Conservation (phyloP, 2,113 vertebrate species). For the Nesogale talazaci region DNA sequence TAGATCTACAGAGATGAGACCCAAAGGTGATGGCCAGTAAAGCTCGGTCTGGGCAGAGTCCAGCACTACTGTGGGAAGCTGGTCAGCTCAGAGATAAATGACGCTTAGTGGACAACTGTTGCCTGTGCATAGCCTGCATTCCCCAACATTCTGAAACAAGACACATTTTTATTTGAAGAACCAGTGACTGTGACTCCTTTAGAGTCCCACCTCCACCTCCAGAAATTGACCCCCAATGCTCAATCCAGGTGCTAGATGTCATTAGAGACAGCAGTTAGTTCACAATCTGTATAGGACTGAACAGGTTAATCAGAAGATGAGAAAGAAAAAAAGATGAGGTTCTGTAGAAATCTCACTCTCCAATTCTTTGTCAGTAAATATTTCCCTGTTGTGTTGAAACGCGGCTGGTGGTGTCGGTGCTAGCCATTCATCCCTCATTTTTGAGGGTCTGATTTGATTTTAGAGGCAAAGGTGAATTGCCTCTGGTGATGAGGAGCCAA, state of each 20-base stretch:
- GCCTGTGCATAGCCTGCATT: neutral
- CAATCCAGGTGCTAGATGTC: neutral
- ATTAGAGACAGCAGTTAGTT: neutral
- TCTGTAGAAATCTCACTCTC: neutral
- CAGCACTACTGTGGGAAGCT: neutral
- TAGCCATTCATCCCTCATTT: neutral
- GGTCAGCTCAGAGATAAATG: neutral
- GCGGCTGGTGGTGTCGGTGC: neutral
- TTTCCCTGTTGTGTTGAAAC: neutral
- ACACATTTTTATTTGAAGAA: neutral
- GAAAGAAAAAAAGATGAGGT: neutral
- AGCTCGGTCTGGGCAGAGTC: neutral
- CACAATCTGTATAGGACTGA: neutral
- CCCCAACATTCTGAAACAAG: neutral
- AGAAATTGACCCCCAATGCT: neutral
- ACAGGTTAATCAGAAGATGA: neutral
- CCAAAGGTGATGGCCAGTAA: neutral
- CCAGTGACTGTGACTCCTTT: neutral
- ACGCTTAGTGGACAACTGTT: neutral
- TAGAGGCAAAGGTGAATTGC: neutral
- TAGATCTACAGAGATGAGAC: neutral
- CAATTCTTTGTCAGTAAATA: neutral
- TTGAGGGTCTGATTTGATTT: neutral
- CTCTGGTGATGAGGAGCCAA: neutral
- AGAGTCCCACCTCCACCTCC: neutral